Evolutionary conservation across 2,888 invertebrate genomes (phyloP).

Genomic region (Orgyia antiqua): DNA sequence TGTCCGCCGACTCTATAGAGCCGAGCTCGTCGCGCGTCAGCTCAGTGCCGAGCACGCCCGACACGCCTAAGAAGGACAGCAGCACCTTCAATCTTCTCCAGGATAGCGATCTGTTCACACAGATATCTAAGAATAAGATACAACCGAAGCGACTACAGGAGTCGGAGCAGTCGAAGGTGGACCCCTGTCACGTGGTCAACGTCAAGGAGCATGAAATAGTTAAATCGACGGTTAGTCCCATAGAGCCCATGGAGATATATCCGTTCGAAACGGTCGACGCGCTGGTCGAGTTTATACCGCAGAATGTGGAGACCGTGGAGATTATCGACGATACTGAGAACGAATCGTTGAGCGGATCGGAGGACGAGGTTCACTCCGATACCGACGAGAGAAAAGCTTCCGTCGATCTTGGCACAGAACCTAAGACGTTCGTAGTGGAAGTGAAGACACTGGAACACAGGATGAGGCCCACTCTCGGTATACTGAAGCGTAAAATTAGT

Average conservation of each 20-base stretch:
- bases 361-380: constrained; percentile 33
- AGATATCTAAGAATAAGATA: constrained; percentile 77
- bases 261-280: constrained; percentile 74
- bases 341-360: constrained; percentile 31
- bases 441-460: constrained; percentile 55
- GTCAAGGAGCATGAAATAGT: constrained; percentile 83
- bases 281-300: constrained; percentile 73
- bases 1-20: constrained; percentile 40
- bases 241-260: constrained; percentile 59
- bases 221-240: constrained; percentile 76
- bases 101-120: constrained; percentile 83
- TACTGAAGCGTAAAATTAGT: constrained; percentile 41
- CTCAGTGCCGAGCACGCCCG: constrained; percentile 40
- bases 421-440: constrained; percentile 59
- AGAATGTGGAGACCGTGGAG: constrained; percentile 74
- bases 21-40: constrained; percentile 14
- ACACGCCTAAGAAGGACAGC: constrained; percentile 65
- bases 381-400: constrained; percentile 23
- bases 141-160: constrained; percentile 25
- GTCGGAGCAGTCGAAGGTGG: constrained; percentile 21
- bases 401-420: constrained; percentile 47
- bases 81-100: constrained; percentile 81
- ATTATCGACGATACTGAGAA: constrained; percentile 75
- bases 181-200: constrained; percentile 80
- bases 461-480: constrained; percentile 57